Percentiles rank a stretch among this genome's conserved stretches.
These are phyloP conservation scores for Enteromius trimaculatus DNA, from an alignment of 2,797 vertebrate species.

Conservation along the genomic window DNA sequence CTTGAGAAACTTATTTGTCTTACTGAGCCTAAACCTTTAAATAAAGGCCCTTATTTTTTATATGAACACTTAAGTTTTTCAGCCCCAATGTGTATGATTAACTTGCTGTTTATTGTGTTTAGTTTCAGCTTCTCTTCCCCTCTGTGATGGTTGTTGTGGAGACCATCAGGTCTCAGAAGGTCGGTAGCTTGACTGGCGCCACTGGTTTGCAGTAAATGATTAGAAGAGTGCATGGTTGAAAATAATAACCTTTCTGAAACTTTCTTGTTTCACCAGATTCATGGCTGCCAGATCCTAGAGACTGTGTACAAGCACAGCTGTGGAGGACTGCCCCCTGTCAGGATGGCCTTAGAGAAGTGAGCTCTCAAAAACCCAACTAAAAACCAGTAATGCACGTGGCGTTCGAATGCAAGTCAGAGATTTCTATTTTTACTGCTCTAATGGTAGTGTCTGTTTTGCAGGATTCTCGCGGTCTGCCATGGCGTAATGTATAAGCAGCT, in stretches of 20 bases:
- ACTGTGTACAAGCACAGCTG: slow-evolving; percentile 96
- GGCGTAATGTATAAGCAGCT: slow-evolving; percentile 99
- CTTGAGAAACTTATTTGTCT: background rate
- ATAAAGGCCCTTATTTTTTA: background rate
- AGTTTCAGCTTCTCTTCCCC: slow-evolving; percentile 98
- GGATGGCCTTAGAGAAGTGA: slow-evolving; percentile 94
- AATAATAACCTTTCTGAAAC: slow-evolving; percentile 34
- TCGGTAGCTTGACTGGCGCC: slow-evolving; percentile 58
- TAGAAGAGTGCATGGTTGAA: background rate
- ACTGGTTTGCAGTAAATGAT: background rate
- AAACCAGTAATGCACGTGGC: background rate
- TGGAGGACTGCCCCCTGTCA: slow-evolving; percentile 94
- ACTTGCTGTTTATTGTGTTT: slow-evolving; percentile 41
- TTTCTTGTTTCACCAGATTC: slow-evolving; percentile 81
- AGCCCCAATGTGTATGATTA: background rate
- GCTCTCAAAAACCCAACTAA: slow-evolving; percentile 54
- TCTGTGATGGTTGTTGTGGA: slow-evolving; percentile 97
- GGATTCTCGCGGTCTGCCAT: slow-evolving; percentile 94
- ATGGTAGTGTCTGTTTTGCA: slow-evolving; percentile 62
- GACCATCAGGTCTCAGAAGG: slow-evolving; percentile 96
- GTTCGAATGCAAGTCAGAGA: background rate
- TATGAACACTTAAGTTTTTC: background rate
- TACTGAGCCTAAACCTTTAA: background rate
- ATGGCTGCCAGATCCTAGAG: slow-evolving; percentile 97
- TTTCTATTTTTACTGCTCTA: background rate